Conservation (phyloP, 2,888 invertebrate genomes). For the Hypsopygia costalis region DNA sequence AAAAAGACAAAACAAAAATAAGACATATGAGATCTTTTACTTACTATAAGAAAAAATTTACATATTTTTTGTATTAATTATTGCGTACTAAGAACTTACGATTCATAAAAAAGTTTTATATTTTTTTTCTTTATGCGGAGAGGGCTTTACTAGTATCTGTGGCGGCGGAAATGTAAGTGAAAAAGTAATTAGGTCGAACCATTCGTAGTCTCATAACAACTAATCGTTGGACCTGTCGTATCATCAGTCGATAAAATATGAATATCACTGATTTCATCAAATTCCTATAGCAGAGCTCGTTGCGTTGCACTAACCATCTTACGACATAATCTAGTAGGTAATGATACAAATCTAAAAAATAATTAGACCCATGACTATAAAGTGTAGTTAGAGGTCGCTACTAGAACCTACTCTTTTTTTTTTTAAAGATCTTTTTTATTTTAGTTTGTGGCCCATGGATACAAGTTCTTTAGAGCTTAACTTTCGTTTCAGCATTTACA, state of each 20-base stretch:
- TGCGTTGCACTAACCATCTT: too few species aligned
- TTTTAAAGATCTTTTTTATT: too few species aligned
- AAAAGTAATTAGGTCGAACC: conserved; percentile 15
- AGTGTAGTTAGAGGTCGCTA: too few species aligned
- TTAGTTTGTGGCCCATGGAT: too few species aligned
- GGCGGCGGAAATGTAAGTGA: conserved; percentile 16
- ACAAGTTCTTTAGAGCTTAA: too few species aligned
- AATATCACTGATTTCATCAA: too few species aligned
- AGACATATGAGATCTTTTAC: conserved; percentile 80
- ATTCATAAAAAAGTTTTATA: conserved; percentile 55
- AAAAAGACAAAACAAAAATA: conserved; percentile 80
- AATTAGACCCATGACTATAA: too few species aligned
- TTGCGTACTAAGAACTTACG: conserved; percentile 74
- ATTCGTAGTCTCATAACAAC: conserved; percentile 15
- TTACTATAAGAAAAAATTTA: conserved; percentile 80
- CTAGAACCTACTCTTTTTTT: too few species aligned
- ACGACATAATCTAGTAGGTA: not conserved
- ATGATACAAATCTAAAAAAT: not conserved
- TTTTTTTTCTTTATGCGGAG: conserved; percentile 32
- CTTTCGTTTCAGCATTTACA: too few species aligned
- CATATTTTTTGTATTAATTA: conserved; percentile 65
- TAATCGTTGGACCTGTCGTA: conserved; percentile 11
- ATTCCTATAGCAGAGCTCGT: too few species aligned
- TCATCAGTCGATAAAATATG: not conserved
- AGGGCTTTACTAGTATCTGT: conserved; percentile 47